These are phyloP conservation scores for Phocides pigmalion DNA, from an alignment of 1,140 invertebrate genomes.

Conservation along the genomic window DNA sequence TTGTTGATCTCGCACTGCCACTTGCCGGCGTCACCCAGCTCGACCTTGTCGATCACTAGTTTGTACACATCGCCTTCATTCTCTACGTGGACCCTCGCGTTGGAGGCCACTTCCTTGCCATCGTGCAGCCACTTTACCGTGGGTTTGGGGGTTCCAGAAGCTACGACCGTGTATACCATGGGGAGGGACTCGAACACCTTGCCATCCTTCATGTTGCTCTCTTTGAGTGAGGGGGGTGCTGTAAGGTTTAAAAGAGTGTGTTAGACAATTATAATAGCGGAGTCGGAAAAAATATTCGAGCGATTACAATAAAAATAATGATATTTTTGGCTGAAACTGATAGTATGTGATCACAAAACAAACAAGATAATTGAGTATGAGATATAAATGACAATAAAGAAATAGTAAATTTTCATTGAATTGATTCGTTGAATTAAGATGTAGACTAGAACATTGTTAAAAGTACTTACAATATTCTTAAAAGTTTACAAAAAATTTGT, in stretches of 20 bases:
- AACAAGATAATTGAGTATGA: no score
- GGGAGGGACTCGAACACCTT: conserved; percentile 91
- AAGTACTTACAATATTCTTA: no score
- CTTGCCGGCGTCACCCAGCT: conserved; percentile 89
- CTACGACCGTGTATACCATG: conserved; percentile 88
- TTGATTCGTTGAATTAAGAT: not conserved
- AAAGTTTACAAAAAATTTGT: no score
- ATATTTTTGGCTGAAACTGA: no score
- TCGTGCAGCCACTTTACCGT: conserved; percentile 91
- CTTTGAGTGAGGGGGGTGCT: conserved; percentile 90
- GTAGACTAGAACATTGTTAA: not conserved
- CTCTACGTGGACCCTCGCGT: conserved; percentile 86
- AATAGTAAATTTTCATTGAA: no score
- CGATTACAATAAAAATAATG: no score
- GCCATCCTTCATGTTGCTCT: conserved; percentile 89
- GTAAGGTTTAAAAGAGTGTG: conserved; percentile 49
- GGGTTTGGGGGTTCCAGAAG: conserved; percentile 89
- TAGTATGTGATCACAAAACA: no score
- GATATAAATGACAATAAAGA: no score
- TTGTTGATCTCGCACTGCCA: conserved; percentile 92
- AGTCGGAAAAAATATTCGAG: not conserved
- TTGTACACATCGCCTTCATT: conserved; percentile 90
- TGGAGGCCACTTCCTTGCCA: conserved; percentile 86
- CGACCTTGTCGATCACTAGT: conserved; percentile 87
- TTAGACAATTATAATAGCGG: conserved; percentile 1